These are phyloP conservation scores for Drosophila prosaltans DNA, from an alignment of 1,140 invertebrate genomes.

Conservation along the genomic window DNA sequence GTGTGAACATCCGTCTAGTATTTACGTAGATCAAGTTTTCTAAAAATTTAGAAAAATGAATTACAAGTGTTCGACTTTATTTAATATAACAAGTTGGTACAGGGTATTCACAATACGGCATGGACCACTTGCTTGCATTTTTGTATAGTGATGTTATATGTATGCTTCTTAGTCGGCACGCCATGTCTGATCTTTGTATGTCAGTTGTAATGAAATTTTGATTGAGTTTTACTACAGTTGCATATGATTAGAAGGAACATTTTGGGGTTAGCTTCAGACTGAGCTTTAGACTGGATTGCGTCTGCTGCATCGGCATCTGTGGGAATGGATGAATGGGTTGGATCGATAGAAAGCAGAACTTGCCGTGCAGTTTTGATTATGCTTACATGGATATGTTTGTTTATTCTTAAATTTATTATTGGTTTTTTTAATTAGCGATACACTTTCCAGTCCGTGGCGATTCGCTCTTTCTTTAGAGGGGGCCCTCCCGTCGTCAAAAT, in stretches of 20 bases:
- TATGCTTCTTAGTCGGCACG: constrained; percentile 15
- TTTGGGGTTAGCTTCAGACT: no score
- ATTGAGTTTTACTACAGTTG: constrained; percentile 67
- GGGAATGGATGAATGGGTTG: constrained; percentile 22
- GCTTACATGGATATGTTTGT: constrained; percentile 27
- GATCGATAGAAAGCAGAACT: constrained; percentile 35
- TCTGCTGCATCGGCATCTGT: constrained; percentile 10
- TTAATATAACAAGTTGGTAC: no score
- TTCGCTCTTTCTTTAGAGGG: constrained; percentile 16
- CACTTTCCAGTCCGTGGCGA: constrained; percentile 9
- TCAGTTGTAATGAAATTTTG: constrained; percentile 62
- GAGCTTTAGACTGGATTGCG: no score
- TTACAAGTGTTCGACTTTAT: no score
- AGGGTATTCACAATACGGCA: no score
- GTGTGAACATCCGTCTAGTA: no score
- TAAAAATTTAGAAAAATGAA: no score
- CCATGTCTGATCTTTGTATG: constrained; percentile 46
- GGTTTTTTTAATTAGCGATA: constrained; percentile 61
- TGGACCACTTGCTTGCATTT: no score
- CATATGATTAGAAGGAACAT: constrained; percentile 62
- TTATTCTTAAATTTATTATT: constrained; percentile 37
- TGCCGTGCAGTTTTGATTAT: constrained; percentile 54
- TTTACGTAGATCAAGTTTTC: no score
- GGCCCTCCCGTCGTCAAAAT: constrained; percentile 40
- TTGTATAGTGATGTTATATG: not conserved